Percentiles rank a stretch among this genome's conserved stretches.
Evolutionary conservation across 1,140 invertebrate species (phyloP).

Genomic region (Sinonovacula constricta): DNA sequence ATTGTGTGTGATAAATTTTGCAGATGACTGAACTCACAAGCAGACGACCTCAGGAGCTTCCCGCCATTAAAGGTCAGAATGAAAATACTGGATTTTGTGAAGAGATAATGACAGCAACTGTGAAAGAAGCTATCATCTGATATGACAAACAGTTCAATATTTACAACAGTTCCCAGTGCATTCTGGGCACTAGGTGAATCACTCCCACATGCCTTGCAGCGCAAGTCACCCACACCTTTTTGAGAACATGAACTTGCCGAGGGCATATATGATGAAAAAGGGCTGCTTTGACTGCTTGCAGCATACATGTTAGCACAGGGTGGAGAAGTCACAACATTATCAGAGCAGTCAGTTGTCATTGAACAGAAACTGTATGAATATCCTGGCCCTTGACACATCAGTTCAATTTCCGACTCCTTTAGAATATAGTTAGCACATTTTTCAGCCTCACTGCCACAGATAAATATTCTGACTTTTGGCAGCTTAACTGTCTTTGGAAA

Average conservation of each 20-base stretch:
- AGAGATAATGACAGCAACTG: conserved; percentile 41
- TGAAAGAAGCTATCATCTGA: conserved; percentile 46
- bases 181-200: conserved; percentile 2
- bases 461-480: conserved; percentile 44
- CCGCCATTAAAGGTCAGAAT: conserved; percentile 52
- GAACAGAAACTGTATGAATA: conserved; percentile 35
- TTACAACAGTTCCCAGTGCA: conserved; percentile 21
- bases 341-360: conserved; percentile 34
- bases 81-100: conserved; percentile 50
- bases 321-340: conserved; percentile 33
- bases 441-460: conserved; percentile 47
- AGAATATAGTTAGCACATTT: conserved; percentile 28
- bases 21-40: conserved; percentile 26
- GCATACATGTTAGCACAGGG: conserved; percentile 21
- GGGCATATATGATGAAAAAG: background rate
- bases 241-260: too few species aligned
- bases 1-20: conserved; percentile 44
- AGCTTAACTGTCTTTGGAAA: conserved; percentile 46
- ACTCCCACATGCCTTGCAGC: conserved; percentile 33
- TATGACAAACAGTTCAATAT: conserved; percentile 42
- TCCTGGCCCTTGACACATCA: background rate
- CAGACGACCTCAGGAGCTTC: conserved; percentile 33
- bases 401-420: conserved; percentile 10
- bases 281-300: conserved; percentile 6
- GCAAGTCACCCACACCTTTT: background rate